A percentile compares a stretch with the other conserved stretches of the same genome.
Evolutionary conservation across 2,113 vertebrate species (phyloP).

Genomic region (Petaurus breviceps): DNA sequence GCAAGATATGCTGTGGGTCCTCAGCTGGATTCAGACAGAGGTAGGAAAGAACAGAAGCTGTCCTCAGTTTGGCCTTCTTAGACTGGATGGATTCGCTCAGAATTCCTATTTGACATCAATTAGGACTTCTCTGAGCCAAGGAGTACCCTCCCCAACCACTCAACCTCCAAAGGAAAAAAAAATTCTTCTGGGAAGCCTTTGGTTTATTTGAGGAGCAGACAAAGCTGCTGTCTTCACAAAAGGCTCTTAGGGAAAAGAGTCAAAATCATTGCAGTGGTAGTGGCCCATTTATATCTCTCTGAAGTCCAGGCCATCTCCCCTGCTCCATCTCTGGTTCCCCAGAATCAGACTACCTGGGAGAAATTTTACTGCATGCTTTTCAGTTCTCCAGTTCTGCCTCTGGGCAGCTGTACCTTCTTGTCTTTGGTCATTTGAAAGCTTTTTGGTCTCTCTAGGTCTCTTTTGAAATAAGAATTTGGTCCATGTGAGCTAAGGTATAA

Average conservation of each 20-base stretch:
- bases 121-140: constrained; percentile 51
- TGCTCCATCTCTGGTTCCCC: constrained; percentile 11
- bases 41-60: constrained; percentile 37
- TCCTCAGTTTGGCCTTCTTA: constrained; percentile 23
- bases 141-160: constrained; percentile 36
- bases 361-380: constrained; percentile 62
- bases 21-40: constrained; percentile 58
- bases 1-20: constrained; percentile 72
- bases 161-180: background rate
- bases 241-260: constrained; percentile 75
- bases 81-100: constrained; percentile 56
- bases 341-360: constrained; percentile 20
- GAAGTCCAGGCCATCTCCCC: constrained; percentile 69
- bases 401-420: constrained; percentile 60
- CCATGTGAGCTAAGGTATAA: background rate
- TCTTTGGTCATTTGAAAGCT: constrained; percentile 65
- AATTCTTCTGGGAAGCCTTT: constrained; percentile 58
- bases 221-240: constrained; percentile 70
- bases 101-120: constrained; percentile 71
- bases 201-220: constrained; percentile 58
- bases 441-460: constrained; percentile 61
- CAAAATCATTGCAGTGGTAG: constrained; percentile 69
- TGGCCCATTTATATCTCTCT: constrained; percentile 81
- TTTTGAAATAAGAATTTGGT: constrained; percentile 22
- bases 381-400: constrained; percentile 70